phyloP scores from a whole-genome alignment of 2,888 invertebrate species.

The Arge pagana region DNA sequence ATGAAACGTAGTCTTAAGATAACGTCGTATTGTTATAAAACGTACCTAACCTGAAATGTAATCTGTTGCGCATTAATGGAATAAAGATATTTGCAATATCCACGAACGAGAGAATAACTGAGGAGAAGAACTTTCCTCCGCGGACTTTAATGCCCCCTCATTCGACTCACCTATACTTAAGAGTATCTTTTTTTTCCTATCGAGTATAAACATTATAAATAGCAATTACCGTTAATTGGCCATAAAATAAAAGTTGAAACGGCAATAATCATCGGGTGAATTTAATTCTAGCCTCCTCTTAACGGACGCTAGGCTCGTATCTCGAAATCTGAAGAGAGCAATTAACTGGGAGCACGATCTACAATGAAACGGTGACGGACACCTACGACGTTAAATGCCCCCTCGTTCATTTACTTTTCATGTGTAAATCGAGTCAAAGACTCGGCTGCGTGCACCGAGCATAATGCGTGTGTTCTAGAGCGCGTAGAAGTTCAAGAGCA shows the following conservation, averaged over 20 bases:
- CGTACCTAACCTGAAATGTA: slow-evolving; percentile 15
- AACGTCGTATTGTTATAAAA: slow-evolving; percentile 11
- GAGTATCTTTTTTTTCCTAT: slow-evolving; percentile 1
- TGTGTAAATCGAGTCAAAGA: slow-evolving; percentile 15
- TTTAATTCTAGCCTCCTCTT: slow-evolving; percentile 44
- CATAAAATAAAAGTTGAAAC: slow-evolving; percentile 22
- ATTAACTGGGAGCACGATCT: slow-evolving; percentile 26
- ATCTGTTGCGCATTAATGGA: slow-evolving; percentile 12
- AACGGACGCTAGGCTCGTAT: slow-evolving; percentile 34
- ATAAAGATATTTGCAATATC: slow-evolving; percentile 19
- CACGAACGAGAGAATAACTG: background rate
- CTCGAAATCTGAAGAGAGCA: slow-evolving; percentile 31
- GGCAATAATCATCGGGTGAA: slow-evolving; percentile 28
- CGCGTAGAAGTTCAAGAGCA: slow-evolving; percentile 42
- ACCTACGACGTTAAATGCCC: slow-evolving; percentile 4
- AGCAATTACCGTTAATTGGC: slow-evolving; percentile 18
- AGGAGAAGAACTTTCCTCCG: slow-evolving; percentile 18
- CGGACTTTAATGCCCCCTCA: slow-evolving; percentile 5
- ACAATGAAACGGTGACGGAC: slow-evolving; percentile 1
- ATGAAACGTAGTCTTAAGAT: slow-evolving; percentile 39
- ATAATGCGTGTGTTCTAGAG: slow-evolving; percentile 57
- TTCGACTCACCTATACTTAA: background rate
- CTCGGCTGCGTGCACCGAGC: slow-evolving; percentile 40
- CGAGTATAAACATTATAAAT: no score
- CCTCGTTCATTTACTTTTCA: slow-evolving; percentile 5